Conservation (phyloP, 2,113 vertebrate genomes). For the Fulica atra region DNA sequence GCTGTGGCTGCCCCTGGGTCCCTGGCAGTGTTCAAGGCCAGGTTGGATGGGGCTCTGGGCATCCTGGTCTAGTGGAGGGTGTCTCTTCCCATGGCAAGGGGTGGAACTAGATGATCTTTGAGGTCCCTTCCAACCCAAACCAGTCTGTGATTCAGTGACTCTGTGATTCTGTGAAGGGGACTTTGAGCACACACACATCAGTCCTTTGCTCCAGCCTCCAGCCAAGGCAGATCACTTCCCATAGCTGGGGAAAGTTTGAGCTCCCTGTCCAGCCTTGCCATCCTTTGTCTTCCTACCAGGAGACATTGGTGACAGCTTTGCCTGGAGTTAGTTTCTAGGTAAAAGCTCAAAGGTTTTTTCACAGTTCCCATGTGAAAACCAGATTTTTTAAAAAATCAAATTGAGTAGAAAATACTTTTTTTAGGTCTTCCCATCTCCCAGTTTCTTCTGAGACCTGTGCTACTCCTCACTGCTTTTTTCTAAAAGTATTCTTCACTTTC, state of each 20-base stretch:
- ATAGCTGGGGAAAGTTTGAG: not conserved
- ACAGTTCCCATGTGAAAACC: not conserved
- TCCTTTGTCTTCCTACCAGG: not conserved
- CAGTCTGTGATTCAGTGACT: too few relatives aligned
- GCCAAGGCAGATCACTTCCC: not conserved
- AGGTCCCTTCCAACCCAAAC: too few relatives aligned
- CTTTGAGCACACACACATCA: not conserved
- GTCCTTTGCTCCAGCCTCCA: not conserved
- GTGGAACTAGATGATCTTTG: too few relatives aligned
- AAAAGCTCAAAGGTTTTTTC: conserved; percentile 17
- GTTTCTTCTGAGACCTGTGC: not conserved
- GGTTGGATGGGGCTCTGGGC: too few relatives aligned
- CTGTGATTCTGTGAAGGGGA: not conserved
- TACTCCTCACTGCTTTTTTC: not conserved
- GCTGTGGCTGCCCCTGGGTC: too few relatives aligned
- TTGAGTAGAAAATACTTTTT: not conserved
- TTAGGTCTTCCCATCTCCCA: not conserved
- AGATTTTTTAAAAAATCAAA: accelerated
- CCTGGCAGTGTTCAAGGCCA: too few relatives aligned
- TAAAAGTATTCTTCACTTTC: not conserved
- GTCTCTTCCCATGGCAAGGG: too few relatives aligned
- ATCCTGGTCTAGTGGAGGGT: too few relatives aligned
- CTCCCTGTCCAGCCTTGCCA: conserved; percentile 21
- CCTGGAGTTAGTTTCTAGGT: not conserved
- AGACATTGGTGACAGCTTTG: not conserved